Evolutionary conservation across 2,797 vertebrate species (phyloP).

Genomic region (Cryptoprocta ferox): DNA sequence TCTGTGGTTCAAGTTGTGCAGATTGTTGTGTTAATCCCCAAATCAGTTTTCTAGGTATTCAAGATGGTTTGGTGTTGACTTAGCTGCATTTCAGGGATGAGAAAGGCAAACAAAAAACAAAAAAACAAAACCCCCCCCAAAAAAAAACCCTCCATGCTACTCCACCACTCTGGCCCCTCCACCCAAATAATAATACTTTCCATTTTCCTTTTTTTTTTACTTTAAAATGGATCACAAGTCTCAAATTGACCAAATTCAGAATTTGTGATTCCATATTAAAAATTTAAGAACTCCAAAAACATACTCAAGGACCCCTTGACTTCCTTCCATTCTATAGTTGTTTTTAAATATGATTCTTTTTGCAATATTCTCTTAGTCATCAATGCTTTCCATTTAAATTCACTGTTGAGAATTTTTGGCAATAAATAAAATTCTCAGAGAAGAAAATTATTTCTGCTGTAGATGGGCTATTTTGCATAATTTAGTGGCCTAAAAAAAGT

Average conservation of each 20-base stretch:
- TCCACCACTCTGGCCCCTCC: too few relatives aligned
- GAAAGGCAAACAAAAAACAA: too few relatives aligned
- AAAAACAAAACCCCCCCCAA: too few relatives aligned
- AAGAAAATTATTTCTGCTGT: not conserved
- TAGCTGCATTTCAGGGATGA: too few relatives aligned
- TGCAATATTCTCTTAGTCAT: not conserved
- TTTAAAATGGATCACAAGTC: not conserved
- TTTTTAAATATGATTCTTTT: not conserved
- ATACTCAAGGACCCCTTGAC: not conserved
- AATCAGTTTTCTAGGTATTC: too few relatives aligned
- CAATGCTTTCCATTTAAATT: not conserved
- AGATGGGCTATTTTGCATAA: not conserved
- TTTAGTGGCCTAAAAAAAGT: not conserved
- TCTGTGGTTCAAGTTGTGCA: too few relatives aligned
- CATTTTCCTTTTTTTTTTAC: not conserved
- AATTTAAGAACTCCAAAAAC: not conserved
- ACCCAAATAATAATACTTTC: not conserved
- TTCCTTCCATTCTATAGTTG: not conserved
- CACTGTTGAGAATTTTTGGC: not conserved
- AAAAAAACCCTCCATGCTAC: too few relatives aligned
- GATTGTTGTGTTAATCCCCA: too few relatives aligned
- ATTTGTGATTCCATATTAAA: not conserved
- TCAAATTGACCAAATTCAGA: constrained; percentile 25
- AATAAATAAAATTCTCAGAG: constrained; percentile 29
- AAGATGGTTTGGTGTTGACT: too few relatives aligned